Conservation (phyloP, 2,888 invertebrate species). For the Microplitis deprimator region DNA sequence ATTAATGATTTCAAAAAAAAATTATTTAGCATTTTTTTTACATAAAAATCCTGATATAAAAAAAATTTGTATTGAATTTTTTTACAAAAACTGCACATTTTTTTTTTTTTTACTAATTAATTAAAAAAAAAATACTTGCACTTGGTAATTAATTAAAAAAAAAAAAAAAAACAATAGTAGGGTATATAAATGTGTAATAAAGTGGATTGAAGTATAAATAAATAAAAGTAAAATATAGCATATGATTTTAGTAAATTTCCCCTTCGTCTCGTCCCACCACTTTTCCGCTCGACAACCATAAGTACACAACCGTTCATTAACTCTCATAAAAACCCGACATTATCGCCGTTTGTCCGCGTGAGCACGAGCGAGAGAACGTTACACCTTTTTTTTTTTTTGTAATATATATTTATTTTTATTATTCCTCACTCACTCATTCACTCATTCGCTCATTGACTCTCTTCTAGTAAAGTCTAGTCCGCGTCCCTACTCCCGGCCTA, state of each 20-base stretch:
- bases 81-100: too few relatives aligned
- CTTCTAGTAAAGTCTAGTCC: too few relatives aligned
- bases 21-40: too few relatives aligned
- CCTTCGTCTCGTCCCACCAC: constrained; percentile 66
- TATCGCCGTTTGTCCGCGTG: constrained; percentile 56
- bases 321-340: constrained; percentile 59
- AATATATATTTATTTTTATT: constrained; percentile 28
- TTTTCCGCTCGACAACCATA: constrained; percentile 66
- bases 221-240: constrained; percentile 62
- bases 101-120: too few relatives aligned
- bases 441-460: constrained; percentile 15
- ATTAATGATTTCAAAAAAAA: too few relatives aligned
- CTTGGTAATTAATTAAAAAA: neutral
- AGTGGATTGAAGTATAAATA: constrained; percentile 5
- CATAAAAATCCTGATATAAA: too few relatives aligned
- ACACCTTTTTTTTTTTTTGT: constrained; percentile 48
- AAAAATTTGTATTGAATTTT: too few relatives aligned
- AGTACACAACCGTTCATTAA: constrained; percentile 63
- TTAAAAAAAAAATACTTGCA: constrained; percentile 6
- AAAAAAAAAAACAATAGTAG: neutral
- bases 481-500: too few relatives aligned
- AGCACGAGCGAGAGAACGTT: constrained; percentile 46
- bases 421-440: constrained; percentile 19
- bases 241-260: constrained; percentile 55
- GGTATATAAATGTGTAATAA: neutral